Evolutionary conservation across 1,140 invertebrate genomes (phyloP).

Genomic region (Drosophila eugracilis): DNA sequence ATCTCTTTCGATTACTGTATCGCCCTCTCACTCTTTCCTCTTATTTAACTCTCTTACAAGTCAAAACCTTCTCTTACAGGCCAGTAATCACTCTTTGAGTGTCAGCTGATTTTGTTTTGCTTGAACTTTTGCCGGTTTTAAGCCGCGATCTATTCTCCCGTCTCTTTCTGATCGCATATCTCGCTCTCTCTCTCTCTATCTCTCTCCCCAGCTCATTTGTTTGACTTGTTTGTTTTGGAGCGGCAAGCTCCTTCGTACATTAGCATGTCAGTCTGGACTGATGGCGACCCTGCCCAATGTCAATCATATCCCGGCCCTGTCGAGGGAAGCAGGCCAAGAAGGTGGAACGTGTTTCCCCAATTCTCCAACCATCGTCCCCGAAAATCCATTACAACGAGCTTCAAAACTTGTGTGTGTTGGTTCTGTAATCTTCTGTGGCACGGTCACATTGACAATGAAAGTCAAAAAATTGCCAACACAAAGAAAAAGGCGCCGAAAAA

Average conservation of each 20-base stretch:
- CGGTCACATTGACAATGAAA: constrained; percentile 58
- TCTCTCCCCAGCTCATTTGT: constrained; percentile 12
- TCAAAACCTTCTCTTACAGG: constrained; percentile 14
- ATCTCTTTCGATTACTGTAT: constrained; percentile 10
- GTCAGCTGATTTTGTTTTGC: constrained; percentile 83
- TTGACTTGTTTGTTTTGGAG: constrained; percentile 54
- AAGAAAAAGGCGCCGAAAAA: constrained; percentile 23
- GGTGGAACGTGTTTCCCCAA: constrained; percentile 55
- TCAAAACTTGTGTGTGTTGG: constrained; percentile 12
- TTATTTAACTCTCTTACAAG: constrained; percentile 13
- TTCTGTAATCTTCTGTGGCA: constrained; percentile 45
- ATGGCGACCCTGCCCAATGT: constrained; percentile 76
- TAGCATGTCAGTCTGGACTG: constrained; percentile 66
- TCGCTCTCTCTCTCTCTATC: not conserved
- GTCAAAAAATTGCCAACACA: constrained; percentile 11
- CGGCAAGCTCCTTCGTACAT: constrained; percentile 29
- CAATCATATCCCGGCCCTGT: constrained; percentile 65
- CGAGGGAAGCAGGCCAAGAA: constrained; percentile 70
- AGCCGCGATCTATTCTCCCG: constrained; percentile 25
- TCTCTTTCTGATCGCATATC: constrained; percentile 5
- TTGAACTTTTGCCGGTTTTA: constrained; percentile 79
- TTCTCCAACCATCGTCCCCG: not conserved
- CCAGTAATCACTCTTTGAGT: constrained; percentile 15
- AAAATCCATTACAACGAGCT: constrained; percentile 71
- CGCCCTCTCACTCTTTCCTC: constrained; percentile 8